A percentile compares a stretch with the other conserved stretches of the same genome.
phyloP scores from a whole-genome alignment of 2,113 vertebrate species.

The Fulica atra region DNA sequence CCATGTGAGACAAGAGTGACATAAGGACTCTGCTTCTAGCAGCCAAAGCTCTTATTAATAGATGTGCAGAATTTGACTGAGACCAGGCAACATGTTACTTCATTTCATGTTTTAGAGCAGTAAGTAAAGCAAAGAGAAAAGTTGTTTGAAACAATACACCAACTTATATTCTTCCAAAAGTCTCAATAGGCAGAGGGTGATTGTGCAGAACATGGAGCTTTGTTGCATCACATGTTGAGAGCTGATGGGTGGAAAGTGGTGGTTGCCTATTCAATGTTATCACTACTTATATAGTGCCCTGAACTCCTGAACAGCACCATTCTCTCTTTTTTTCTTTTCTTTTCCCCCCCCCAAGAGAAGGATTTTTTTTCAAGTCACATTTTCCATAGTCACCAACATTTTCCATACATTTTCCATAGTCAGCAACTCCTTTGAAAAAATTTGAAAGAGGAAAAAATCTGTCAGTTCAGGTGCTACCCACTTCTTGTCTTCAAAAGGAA shows the following conservation, averaged over 20 bases:
- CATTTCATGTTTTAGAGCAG: background rate
- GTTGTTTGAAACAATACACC: background rate
- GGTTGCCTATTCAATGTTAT: background rate
- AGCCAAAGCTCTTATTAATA: background rate
- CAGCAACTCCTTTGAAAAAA: background rate
- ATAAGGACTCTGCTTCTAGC: background rate
- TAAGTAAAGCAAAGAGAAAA: background rate
- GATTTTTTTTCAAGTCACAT: background rate
- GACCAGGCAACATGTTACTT: background rate
- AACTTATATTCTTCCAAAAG: background rate
- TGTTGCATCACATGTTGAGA: background rate
- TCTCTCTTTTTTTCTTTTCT: too few relatives aligned
- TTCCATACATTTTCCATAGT: background rate
- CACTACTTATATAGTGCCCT: background rate
- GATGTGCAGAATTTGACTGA: background rate
- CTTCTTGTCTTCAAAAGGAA: slow-evolving; percentile 8
- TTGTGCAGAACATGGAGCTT: background rate
- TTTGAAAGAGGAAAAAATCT: background rate
- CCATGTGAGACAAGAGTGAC: background rate
- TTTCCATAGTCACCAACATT: background rate
- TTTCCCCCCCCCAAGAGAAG: background rate
- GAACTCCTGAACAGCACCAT: background rate
- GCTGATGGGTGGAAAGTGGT: background rate
- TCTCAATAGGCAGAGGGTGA: background rate
- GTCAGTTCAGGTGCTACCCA: background rate